phyloP scores from a whole-genome alignment of 2,113 vertebrate genomes.

The Bufo bufo region DNA sequence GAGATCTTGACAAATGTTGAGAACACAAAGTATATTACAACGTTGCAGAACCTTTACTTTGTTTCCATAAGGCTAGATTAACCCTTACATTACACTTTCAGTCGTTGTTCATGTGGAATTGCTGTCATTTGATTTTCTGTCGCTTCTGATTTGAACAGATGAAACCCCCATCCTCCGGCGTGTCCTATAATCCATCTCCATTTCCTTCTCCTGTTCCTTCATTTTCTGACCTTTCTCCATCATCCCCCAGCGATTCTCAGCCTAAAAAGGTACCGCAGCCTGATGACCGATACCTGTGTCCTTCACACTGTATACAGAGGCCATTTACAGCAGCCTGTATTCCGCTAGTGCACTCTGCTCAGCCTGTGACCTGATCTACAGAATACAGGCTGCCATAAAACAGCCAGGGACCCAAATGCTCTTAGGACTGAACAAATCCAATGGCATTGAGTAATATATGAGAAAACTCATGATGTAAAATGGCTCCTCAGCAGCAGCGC shows the following conservation, averaged over 20 bases:
- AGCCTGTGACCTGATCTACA: not conserved
- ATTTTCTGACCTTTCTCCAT: slow-evolving; percentile 75
- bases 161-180: slow-evolving; percentile 70
- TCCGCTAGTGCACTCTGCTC: not conserved
- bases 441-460: too few relatives aligned
- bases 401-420: not conserved
- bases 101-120: not conserved
- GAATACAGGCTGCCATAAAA: not conserved
- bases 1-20: too few relatives aligned
- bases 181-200: slow-evolving; percentile 68
- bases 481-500: rapidly evolving
- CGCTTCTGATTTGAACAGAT: slow-evolving; percentile 76
- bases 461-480: not conserved
- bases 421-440: too few relatives aligned
- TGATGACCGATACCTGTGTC: not conserved
- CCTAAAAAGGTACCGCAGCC: slow-evolving; percentile 74
- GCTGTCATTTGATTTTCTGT: slow-evolving; percentile 58
- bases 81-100: too few relatives aligned
- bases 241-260: slow-evolving; percentile 63
- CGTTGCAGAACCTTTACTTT: too few relatives aligned
- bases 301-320: not conserved
- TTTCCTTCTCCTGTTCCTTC: slow-evolving; percentile 69
- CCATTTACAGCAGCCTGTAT: not conserved
- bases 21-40: too few relatives aligned
- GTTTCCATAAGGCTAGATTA: too few relatives aligned